phyloP scores from a whole-genome alignment of 2,113 vertebrate species.

The Scalopus aquaticus region DNA sequence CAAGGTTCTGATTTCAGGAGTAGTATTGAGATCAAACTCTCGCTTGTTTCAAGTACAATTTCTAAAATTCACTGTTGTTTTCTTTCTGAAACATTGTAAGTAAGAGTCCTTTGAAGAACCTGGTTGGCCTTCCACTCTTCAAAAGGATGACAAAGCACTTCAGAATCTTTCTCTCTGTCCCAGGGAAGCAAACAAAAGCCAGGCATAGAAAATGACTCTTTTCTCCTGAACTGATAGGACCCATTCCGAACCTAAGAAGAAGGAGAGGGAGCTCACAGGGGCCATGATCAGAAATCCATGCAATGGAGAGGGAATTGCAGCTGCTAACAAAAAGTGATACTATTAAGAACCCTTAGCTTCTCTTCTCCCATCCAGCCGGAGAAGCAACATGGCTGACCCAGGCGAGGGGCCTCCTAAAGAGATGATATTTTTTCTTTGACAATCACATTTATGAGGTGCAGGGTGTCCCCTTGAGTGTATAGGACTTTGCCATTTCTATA shows the following conservation, averaged over 20 bases:
- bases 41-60: slow-evolving; percentile 84
- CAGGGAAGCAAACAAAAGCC: not conserved
- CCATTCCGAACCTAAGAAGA: not conserved
- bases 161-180: not conserved
- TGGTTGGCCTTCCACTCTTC: not conserved
- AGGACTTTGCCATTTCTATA: not conserved
- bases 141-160: not conserved
- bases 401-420: not conserved
- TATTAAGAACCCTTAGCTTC: not conserved
- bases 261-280: not conserved
- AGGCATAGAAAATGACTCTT: not conserved
- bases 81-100: slow-evolving; percentile 68
- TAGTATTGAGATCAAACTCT: slow-evolving; percentile 82
- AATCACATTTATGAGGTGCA: not conserved
- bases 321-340: not conserved
- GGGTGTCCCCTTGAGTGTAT: not conserved
- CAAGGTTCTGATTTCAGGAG: slow-evolving; percentile 82
- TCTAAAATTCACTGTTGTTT: slow-evolving; percentile 80
- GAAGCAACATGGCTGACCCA: not conserved
- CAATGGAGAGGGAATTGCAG: not conserved
- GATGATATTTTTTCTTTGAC: not conserved
- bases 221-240: not conserved
- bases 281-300: too few species aligned
- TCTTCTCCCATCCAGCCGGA: not conserved
- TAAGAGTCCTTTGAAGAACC: slow-evolving; percentile 12